Percentiles rank a stretch among this genome's conserved stretches.
phyloP scores from a whole-genome alignment of 2,113 vertebrate genomes.

The Burhinus oedicnemus region DNA sequence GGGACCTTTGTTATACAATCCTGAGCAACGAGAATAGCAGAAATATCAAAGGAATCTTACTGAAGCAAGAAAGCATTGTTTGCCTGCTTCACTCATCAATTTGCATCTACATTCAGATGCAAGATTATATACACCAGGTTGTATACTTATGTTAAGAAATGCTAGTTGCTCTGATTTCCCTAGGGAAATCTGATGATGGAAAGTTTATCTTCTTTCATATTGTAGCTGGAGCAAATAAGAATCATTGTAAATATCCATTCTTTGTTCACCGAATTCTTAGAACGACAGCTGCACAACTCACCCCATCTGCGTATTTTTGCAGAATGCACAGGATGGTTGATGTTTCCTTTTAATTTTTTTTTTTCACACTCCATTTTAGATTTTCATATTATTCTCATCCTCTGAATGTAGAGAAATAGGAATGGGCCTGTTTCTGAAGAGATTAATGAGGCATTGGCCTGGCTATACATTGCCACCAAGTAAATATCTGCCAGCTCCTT shows the following conservation, averaged over 20 bases:
- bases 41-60: neutral
- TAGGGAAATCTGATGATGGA: neutral
- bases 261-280: neutral
- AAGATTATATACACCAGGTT: neutral
- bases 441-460: neutral
- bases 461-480: neutral
- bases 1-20: neutral
- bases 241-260: neutral
- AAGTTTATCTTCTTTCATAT: neutral
- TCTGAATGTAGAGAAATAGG: neutral
- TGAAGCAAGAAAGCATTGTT: neutral
- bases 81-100: neutral
- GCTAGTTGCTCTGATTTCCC: conserved; percentile 18
- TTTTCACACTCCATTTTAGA: neutral
- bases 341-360: neutral
- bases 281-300: neutral
- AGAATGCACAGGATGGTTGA: neutral
- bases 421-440: neutral
- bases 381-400: neutral
- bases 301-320: neutral
- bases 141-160: neutral
- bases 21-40: neutral
- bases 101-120: neutral
- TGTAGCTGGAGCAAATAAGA: neutral
- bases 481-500: neutral